Evolutionary conservation across 2,888 invertebrate genomes (phyloP).

Genomic region (Lithophane semibrunnea): DNA sequence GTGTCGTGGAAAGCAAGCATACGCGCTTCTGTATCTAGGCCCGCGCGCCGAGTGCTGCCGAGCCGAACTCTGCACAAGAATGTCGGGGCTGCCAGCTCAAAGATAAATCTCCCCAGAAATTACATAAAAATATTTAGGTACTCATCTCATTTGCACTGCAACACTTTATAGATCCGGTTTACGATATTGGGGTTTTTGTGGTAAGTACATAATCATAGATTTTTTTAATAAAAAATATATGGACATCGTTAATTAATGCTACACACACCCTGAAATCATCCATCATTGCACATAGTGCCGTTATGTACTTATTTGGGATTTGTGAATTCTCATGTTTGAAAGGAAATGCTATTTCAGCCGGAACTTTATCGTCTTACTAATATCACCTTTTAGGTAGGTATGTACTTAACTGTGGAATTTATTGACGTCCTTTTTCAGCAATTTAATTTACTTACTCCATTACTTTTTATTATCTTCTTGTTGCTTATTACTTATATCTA

Average conservation of each 20-base stretch:
- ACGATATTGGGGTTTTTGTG: not conserved
- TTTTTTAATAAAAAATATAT: too few relatives aligned
- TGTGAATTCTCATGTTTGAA: not conserved
- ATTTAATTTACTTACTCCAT: not conserved
- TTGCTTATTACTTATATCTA: not conserved
- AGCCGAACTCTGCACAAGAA: constrained; percentile 52
- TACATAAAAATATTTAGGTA: constrained; percentile 1
- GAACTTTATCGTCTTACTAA: not conserved
- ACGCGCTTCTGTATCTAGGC: constrained; percentile 33
- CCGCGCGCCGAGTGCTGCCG: constrained; percentile 33
- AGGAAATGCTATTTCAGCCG: not conserved
- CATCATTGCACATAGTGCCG: not conserved
- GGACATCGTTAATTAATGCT: not conserved
- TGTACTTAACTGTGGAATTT: not conserved
- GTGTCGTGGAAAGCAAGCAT: constrained; percentile 11
- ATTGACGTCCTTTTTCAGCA: not conserved
- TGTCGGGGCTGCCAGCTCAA: constrained; percentile 56
- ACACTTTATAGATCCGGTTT: not conserved
- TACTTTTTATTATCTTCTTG: not conserved
- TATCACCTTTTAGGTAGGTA: not conserved
- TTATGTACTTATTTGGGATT: not conserved
- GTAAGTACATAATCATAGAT: not conserved
- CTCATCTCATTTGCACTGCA: not conserved
- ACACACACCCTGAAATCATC: not conserved
- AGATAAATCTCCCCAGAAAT: constrained; percentile 38